Percentiles rank a stretch among this genome's conserved stretches.
phyloP scores from a whole-genome alignment of 2,113 vertebrate species.

The Spermophilus dauricus region DNA sequence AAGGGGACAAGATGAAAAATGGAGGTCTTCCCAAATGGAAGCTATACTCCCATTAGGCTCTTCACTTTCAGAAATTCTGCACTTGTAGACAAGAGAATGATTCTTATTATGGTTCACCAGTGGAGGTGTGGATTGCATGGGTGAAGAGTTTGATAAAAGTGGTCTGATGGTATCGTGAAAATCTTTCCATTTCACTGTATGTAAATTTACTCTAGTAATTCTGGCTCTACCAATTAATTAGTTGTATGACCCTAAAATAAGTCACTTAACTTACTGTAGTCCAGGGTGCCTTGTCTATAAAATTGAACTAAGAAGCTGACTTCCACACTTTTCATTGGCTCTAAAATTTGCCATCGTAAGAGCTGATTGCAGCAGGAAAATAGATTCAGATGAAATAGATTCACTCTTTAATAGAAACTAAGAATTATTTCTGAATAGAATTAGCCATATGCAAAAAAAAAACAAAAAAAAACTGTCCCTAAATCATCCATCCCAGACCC shows the following conservation, averaged over 20 bases:
- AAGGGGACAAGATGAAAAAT: neutral
- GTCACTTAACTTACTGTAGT: neutral
- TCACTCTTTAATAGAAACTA: neutral
- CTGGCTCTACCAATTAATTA: neutral
- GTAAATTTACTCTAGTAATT: neutral
- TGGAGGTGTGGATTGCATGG: neutral
- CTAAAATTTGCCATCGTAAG: neutral
- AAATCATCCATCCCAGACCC: neutral
- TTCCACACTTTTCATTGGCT: neutral
- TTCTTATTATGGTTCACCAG: neutral
- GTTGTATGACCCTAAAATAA: neutral
- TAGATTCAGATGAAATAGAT: neutral
- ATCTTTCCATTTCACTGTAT: neutral
- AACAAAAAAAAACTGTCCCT: neutral
- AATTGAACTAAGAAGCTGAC: neutral
- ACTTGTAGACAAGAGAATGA: neutral
- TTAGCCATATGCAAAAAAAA: neutral
- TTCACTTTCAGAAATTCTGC: neutral
- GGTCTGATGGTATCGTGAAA: neutral
- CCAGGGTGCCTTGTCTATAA: neutral
- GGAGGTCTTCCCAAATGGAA: conserved; percentile 2
- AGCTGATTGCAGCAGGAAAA: neutral
- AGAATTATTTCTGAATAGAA: conserved; percentile 4
- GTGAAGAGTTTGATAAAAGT: neutral
- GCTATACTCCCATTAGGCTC: neutral